Conservation (phyloP, 2,797 vertebrate genomes). For the Coregonus ussuriensis region DNA sequence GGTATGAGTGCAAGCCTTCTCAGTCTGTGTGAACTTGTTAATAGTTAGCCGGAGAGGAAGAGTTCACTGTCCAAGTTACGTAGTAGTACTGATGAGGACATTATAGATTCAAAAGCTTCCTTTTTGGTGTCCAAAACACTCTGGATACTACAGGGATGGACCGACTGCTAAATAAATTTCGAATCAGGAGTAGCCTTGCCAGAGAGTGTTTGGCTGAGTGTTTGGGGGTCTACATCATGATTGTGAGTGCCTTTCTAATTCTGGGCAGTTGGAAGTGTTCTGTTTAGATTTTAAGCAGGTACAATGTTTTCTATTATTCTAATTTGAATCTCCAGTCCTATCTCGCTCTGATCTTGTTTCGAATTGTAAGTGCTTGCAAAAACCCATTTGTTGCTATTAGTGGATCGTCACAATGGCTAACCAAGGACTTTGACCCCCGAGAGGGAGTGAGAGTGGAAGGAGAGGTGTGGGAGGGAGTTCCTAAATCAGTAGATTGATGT, state of each 20-base stretch:
- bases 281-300: neutral
- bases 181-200: conserved; percentile 63
- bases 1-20: conserved; percentile 54
- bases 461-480: neutral
- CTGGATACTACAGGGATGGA: conserved; percentile 55
- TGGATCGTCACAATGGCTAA: conserved; percentile 46
- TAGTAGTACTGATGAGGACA: neutral
- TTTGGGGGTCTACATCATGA: conserved; percentile 73
- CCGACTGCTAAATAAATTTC: conserved; percentile 61
- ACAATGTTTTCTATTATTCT: neutral
- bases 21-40: conserved; percentile 12
- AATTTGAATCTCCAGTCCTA: neutral
- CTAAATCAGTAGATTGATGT: neutral
- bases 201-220: conserved; percentile 76
- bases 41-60: neutral
- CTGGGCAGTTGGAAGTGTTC: neutral
- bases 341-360: neutral
- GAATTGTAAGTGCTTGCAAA: neutral
- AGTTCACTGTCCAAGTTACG: conserved; percentile 8
- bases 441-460: neutral
- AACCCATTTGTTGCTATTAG: neutral
- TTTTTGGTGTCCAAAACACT: conserved; percentile 14
- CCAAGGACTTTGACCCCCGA: conserved; percentile 64
- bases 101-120: conserved; percentile 12
- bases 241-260: conserved; percentile 64